Conservation (phyloP, 2,888 invertebrate genomes). For the Lobophora halterata region DNA sequence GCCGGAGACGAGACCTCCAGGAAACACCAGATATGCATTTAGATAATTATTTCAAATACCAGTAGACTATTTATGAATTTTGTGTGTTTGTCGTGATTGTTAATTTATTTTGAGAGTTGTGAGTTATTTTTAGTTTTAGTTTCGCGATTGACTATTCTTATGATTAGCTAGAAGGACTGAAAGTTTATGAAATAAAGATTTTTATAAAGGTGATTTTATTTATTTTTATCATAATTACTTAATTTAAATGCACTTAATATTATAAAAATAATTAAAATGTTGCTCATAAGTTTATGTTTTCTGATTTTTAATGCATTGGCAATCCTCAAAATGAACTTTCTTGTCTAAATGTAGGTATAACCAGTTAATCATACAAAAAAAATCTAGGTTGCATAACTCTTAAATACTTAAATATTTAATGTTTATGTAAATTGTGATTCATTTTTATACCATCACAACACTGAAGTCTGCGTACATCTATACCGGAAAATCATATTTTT, state of each 20-base stretch:
- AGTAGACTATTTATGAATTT: constrained; percentile 23
- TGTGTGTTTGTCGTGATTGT: constrained; percentile 39
- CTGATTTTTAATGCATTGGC: too few species aligned
- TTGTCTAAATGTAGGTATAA: too few species aligned
- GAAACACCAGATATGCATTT: constrained; percentile 37
- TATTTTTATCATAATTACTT: neutral
- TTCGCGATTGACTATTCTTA: neutral
- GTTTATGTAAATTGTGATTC: too few species aligned
- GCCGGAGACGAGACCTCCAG: constrained; percentile 54
- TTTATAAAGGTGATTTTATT: neutral
- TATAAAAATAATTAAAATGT: too few species aligned
- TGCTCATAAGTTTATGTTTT: too few species aligned
- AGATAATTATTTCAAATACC: constrained; percentile 45
- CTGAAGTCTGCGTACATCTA: too few species aligned
- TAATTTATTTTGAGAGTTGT: constrained; percentile 26
- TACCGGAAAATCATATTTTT: too few species aligned
- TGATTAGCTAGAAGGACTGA: constrained; percentile 8
- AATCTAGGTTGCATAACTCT: too few species aligned
- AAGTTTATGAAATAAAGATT: constrained; percentile 2
- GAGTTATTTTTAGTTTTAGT: neutral
- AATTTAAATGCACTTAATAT: constrained; percentile 10
- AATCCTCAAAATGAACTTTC: too few species aligned
- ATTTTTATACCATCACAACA: too few species aligned
- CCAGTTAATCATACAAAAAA: too few species aligned
- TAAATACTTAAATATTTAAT: too few species aligned